phyloP scores from a whole-genome alignment of 2,113 vertebrate species.

The Nesoenas mayeri region DNA sequence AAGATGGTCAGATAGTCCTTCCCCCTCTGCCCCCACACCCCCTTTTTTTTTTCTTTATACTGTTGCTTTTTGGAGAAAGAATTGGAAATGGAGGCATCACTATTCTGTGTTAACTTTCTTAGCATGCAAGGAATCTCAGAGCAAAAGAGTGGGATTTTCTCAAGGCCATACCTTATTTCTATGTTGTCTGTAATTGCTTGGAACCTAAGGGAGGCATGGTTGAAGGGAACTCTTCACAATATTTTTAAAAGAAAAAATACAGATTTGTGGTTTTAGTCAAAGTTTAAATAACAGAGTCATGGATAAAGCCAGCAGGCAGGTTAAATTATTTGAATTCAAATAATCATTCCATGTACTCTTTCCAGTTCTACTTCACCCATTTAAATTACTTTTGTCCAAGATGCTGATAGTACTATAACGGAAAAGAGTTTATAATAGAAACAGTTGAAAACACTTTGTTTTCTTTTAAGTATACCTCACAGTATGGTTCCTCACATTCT shows the following conservation, averaged over 20 bases:
- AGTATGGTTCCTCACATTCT: not conserved
- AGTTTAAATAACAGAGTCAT: not conserved
- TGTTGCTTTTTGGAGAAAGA: not conserved
- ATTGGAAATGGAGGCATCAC: not conserved
- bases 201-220: not conserved
- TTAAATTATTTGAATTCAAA: conserved; percentile 47
- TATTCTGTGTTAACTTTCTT: not conserved
- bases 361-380: conserved; percentile 47
- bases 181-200: not conserved
- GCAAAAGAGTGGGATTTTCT: not conserved
- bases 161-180: not conserved
- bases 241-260: not conserved
- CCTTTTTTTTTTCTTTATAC: not conserved
- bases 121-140: not conserved
- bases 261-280: not conserved
- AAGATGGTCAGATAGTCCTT: not conserved
- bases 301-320: not conserved
- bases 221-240: not conserved
- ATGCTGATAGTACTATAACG: not conserved
- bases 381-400: conserved; percentile 42
- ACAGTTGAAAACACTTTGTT: not conserved
- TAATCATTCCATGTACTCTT: conserved; percentile 44
- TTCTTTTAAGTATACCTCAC: not conserved
- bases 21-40: no score
- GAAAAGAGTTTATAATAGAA: not conserved